Percentiles rank a stretch among this genome's conserved stretches.
Conservation (phyloP, 2,113 vertebrate genomes). For the Neogale vison region DNA sequence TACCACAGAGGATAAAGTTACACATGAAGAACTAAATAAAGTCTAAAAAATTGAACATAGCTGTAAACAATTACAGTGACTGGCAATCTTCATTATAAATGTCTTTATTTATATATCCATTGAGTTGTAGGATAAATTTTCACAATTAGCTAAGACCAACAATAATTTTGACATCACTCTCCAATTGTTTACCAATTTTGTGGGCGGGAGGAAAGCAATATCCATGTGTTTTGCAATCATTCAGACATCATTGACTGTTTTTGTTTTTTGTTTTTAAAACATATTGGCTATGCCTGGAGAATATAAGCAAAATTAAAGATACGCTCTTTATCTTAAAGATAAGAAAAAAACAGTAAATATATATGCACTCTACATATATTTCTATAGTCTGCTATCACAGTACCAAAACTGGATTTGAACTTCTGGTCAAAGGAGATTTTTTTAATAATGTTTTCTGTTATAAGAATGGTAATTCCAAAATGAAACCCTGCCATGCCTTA, state of each 20-base stretch:
- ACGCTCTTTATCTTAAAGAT: not conserved
- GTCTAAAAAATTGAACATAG: not conserved
- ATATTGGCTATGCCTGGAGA: not conserved
- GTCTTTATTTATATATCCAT: not conserved
- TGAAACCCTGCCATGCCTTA: not conserved
- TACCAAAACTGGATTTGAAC: not conserved
- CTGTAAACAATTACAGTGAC: not conserved
- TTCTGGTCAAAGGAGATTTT: not conserved
- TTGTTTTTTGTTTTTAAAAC: not conserved
- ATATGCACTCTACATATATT: not conserved
- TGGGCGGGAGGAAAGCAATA: not conserved
- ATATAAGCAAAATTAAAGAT: not conserved
- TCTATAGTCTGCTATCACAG: not conserved
- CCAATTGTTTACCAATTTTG: not conserved
- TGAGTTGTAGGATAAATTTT: not conserved
- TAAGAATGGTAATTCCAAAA: not conserved
- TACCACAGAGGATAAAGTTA: not conserved
- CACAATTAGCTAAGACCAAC: not conserved
- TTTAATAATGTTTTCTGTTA: not conserved
- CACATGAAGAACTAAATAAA: not conserved
- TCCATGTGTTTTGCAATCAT: not conserved
- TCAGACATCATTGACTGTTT: not conserved
- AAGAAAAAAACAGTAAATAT: not conserved
- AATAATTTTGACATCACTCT: not conserved
- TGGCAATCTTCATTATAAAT: not conserved